phyloP scores from a whole-genome alignment of 2,888 invertebrate species.

The Mactromeris polynyma region DNA sequence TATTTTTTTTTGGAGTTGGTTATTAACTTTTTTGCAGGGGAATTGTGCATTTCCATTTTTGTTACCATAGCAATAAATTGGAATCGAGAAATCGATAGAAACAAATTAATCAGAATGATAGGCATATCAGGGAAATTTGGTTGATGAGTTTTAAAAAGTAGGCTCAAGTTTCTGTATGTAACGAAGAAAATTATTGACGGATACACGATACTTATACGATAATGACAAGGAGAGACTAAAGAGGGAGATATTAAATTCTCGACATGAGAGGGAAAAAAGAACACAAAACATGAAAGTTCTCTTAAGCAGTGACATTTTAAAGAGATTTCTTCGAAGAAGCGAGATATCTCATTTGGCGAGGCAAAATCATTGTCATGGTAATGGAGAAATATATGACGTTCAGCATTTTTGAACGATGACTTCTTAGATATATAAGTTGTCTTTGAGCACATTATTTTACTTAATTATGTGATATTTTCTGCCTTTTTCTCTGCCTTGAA shows the following conservation, averaged over 20 bases:
- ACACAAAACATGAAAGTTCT: background rate
- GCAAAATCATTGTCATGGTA: background rate
- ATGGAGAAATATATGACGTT: background rate
- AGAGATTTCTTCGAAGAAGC: background rate
- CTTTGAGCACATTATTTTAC: no score
- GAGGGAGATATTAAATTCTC: background rate
- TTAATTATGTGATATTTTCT: no score
- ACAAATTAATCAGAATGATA: background rate
- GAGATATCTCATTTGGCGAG: background rate
- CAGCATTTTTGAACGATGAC: background rate
- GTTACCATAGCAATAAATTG: background rate
- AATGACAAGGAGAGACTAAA: background rate
- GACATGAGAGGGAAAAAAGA: background rate
- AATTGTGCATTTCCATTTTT: background rate
- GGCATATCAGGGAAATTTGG: no score
- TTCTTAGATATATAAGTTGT: no score
- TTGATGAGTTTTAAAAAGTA: no score
- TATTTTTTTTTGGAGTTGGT: background rate
- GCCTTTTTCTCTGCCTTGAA: no score
- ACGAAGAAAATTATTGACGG: no score
- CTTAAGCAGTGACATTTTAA: background rate
- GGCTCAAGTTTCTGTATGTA: no score
- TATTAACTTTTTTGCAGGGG: background rate
- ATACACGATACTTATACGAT: no score
- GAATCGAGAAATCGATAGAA: background rate